A percentile compares a stretch with the other conserved stretches of the same genome.
Evolutionary conservation across 2,797 vertebrate genomes (phyloP).

Genomic region (Alosa sapidissima): DNA sequence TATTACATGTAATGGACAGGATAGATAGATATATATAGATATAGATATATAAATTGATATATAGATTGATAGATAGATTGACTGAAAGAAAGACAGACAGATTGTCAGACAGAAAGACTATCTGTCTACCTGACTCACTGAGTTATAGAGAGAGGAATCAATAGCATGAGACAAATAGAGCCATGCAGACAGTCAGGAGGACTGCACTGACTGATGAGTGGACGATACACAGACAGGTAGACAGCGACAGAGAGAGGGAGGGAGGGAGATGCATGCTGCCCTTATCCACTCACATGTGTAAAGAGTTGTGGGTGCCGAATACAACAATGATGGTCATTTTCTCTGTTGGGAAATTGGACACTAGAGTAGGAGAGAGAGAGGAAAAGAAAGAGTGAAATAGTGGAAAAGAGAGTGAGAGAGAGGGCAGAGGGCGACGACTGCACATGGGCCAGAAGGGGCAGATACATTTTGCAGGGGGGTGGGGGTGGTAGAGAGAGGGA

Average conservation of each 20-base stretch:
- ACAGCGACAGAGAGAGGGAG: background rate
- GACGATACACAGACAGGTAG: background rate
- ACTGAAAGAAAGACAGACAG: background rate
- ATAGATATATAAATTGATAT: background rate
- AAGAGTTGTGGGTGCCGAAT: constrained; percentile 32
- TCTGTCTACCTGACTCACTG: background rate
- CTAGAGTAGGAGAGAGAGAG: constrained; percentile 29
- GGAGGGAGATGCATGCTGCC: background rate
- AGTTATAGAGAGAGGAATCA: background rate
- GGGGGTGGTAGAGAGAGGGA: background rate
- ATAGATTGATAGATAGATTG: background rate
- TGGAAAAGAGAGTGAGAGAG: background rate
- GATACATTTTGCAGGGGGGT: background rate
- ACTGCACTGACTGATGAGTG: background rate
- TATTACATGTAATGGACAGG: background rate
- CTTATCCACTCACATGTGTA: background rate
- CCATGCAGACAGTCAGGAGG: background rate
- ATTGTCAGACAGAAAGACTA: background rate
- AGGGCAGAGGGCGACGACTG: background rate
- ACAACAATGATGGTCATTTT: constrained; percentile 50
- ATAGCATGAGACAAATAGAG: background rate
- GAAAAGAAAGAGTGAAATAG: background rate
- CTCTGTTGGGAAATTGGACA: constrained; percentile 46
- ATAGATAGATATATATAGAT: background rate
- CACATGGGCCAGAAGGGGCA: background rate